Conservation (phyloP, 2,888 invertebrate species). For the Lordiphosa andalusiaca region DNA sequence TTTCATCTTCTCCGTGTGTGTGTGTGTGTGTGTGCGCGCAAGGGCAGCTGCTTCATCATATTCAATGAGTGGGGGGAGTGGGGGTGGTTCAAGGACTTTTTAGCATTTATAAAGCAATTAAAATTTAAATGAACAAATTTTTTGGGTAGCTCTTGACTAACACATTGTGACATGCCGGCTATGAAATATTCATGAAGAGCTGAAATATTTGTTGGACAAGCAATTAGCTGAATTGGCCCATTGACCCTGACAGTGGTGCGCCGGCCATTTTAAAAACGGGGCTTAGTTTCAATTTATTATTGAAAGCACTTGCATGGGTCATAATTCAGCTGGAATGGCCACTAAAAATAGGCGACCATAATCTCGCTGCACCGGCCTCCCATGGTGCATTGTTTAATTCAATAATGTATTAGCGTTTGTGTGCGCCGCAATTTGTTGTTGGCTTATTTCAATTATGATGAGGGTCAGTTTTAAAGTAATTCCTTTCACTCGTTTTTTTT, state of each 20-base stretch:
- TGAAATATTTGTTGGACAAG: slow-evolving; percentile 13
- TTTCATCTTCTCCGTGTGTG: slow-evolving; percentile 31
- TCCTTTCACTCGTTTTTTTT: slow-evolving; percentile 7
- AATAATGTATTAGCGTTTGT: slow-evolving; percentile 20
- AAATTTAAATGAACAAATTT: slow-evolving; percentile 78
- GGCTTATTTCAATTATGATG: slow-evolving; percentile 60
- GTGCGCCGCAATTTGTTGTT: slow-evolving; percentile 43
- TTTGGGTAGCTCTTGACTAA: slow-evolving; percentile 38
- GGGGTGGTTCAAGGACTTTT: slow-evolving; percentile 78
- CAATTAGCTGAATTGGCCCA: slow-evolving; percentile 51
- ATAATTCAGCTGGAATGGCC: too few relatives aligned
- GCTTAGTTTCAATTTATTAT: too few relatives aligned
- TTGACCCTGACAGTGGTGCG: too few relatives aligned
- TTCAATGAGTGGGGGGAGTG: slow-evolving; percentile 19
- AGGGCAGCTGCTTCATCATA: slow-evolving; percentile 58
- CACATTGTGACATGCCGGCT: slow-evolving; percentile 64
- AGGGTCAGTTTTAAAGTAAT: slow-evolving; percentile 48
- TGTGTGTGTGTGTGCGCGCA: slow-evolving; percentile 35
- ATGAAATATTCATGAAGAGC: slow-evolving; percentile 50
- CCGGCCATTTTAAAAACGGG: not conserved
- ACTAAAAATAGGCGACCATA: too few relatives aligned
- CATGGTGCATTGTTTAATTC: too few relatives aligned
- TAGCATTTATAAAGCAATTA: slow-evolving; percentile 79
- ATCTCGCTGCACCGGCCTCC: too few relatives aligned
- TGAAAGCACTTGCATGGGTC: too few relatives aligned